Evolutionary conservation across 2,113 vertebrate genomes (phyloP).

Genomic region (Oceanites oceanicus): DNA sequence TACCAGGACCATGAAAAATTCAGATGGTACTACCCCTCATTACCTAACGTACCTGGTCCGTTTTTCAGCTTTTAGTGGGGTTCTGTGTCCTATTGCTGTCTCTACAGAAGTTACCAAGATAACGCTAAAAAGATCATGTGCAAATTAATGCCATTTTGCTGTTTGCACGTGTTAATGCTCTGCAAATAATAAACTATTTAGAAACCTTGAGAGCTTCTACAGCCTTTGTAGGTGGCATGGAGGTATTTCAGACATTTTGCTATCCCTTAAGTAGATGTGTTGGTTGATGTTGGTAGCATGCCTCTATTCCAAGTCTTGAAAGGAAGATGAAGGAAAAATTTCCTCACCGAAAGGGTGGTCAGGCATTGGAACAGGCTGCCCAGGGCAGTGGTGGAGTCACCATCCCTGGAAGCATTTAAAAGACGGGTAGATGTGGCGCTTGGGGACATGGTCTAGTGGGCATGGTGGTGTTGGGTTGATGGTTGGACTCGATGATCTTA

Average conservation of each 20-base stretch:
- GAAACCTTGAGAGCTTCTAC: neutral
- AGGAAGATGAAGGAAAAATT: neutral
- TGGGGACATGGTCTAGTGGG: too few relatives aligned
- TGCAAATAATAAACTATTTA: neutral
- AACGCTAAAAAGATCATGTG: neutral
- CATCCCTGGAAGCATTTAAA: too few relatives aligned
- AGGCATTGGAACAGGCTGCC: too few relatives aligned
- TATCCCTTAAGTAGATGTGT: neutral
- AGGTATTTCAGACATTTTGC: neutral
- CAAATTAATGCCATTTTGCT: neutral
- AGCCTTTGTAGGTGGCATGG: neutral
- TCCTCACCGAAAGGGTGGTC: too few relatives aligned
- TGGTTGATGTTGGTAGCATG: neutral
- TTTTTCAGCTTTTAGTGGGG: neutral
- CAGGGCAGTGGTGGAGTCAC: too few relatives aligned
- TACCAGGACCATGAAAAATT: neutral
- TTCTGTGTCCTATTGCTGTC: neutral
- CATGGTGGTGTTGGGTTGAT: too few relatives aligned
- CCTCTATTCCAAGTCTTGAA: neutral
- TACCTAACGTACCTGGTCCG: fast-evolving
- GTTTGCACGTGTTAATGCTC: neutral
- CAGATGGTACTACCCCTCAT: neutral
- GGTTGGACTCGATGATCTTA: too few relatives aligned
- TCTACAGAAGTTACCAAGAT: neutral
- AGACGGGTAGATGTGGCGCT: too few relatives aligned